These are phyloP conservation scores for Acronicta alni DNA, from an alignment of 2,888 invertebrate genomes.

Conservation along the genomic window DNA sequence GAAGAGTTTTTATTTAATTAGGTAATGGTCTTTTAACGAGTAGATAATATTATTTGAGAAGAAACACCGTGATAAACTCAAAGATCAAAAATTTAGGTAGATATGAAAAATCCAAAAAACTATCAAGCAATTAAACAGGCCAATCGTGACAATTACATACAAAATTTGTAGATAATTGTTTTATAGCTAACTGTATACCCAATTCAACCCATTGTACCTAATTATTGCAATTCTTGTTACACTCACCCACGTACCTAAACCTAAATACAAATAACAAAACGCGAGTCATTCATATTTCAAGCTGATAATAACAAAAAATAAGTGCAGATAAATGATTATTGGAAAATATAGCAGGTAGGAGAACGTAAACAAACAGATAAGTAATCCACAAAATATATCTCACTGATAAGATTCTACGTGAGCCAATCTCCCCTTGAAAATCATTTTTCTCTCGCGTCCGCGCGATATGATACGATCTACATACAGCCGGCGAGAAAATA, in stretches of 20 bases:
- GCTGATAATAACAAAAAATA: constrained; percentile 12
- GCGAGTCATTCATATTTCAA: constrained; percentile 1
- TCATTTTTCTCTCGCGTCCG: constrained; percentile 69
- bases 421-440: constrained; percentile 75
- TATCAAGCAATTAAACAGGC: too few relatives aligned
- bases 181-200: too few relatives aligned
- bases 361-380: constrained; percentile 57
- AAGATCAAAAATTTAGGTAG: too few relatives aligned
- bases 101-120: too few relatives aligned
- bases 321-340: constrained; percentile 8
- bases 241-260: constrained; percentile 23
- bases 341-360: constrained; percentile 31
- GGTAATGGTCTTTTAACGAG: too few relatives aligned
- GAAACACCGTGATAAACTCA: background rate
- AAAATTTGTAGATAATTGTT: too few relatives aligned
- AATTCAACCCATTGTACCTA: too few relatives aligned
- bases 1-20: too few relatives aligned
- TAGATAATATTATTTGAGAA: background rate
- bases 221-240: constrained; percentile 10
- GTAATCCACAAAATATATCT: constrained; percentile 62
- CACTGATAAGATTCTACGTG: constrained; percentile 68
- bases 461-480: constrained; percentile 74
- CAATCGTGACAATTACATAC: too few relatives aligned
- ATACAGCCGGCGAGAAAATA: constrained; percentile 78
- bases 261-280: constrained; percentile 4